These are phyloP conservation scores for Oligia strigilis DNA, from an alignment of 2,888 invertebrate genomes.

Conservation along the genomic window DNA sequence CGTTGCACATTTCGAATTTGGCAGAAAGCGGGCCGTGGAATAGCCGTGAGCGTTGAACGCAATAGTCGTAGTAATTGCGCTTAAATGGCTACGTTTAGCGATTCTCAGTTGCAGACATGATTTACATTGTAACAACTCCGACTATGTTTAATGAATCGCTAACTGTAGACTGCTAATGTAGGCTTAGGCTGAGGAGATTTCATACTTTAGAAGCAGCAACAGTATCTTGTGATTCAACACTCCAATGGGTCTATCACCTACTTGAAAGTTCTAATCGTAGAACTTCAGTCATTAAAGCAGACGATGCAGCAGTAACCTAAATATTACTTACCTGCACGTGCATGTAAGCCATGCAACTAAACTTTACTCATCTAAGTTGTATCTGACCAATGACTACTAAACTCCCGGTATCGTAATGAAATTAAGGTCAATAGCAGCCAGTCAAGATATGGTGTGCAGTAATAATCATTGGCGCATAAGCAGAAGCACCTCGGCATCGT, in stretches of 20 bases:
- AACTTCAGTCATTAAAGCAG: slow-evolving; percentile 32
- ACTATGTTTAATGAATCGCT: not conserved
- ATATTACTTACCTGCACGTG: slow-evolving; percentile 29
- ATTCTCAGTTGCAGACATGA: slow-evolving; percentile 29
- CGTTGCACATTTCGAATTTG: slow-evolving; percentile 61
- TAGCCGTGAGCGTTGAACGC: slow-evolving; percentile 45
- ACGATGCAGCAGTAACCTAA: slow-evolving; percentile 15
- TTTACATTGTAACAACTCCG: slow-evolving; percentile 34
- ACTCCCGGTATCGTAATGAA: slow-evolving; percentile 28
- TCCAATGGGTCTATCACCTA: not conserved
- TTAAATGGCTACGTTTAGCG: slow-evolving; percentile 37
- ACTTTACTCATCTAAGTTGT: slow-evolving; percentile 43
- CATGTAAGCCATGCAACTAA: slow-evolving; percentile 30
- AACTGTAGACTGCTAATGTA: not conserved
- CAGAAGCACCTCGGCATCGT: slow-evolving; percentile 55
- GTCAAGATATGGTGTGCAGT: slow-evolving; percentile 48
- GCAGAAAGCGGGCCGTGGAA: slow-evolving; percentile 46
- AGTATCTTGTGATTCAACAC: not conserved
- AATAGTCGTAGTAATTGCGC: slow-evolving; percentile 33
- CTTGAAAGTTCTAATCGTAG: slow-evolving; percentile 5
- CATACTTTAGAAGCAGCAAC: not conserved
- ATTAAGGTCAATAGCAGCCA: slow-evolving; percentile 41
- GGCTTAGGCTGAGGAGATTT: not conserved
- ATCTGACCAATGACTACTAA: slow-evolving; percentile 29
- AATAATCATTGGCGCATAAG: slow-evolving; percentile 63